Percentiles rank a stretch among this genome's conserved stretches.
Conservation (phyloP, 2,113 vertebrate genomes). For the Tamias sibiricus region DNA sequence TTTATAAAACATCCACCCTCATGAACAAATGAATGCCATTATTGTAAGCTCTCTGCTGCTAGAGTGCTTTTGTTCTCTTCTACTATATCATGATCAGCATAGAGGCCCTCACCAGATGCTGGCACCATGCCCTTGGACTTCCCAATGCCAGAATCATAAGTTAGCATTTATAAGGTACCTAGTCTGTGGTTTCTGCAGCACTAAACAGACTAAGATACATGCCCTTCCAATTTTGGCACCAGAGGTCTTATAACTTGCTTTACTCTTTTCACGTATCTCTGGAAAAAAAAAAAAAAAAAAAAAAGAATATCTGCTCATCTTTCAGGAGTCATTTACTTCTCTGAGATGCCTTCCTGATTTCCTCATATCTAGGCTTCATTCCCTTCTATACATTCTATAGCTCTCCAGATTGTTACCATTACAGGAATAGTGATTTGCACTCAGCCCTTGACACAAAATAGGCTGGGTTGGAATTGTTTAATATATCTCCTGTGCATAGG, state of each 20-base stretch:
- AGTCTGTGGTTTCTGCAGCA: neutral
- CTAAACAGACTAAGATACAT: neutral
- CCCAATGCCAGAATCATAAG: neutral
- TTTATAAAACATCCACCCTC: neutral
- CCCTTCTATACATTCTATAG: no score
- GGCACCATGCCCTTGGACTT: neutral
- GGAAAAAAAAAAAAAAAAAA: no score
- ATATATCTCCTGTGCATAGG: neutral
- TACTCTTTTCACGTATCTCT: neutral
- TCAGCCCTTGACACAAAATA: neutral
- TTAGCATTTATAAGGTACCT: neutral
- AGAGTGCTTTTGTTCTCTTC: no score
- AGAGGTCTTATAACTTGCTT: neutral
- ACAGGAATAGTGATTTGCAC: neutral
- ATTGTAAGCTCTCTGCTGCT: neutral
- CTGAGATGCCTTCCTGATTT: neutral
- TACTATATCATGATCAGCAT: neutral
- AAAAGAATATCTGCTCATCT: neutral
- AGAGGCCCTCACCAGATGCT: neutral
- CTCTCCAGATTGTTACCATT: neutral
- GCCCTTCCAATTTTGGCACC: neutral
- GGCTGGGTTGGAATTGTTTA: neutral
- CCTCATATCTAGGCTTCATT: neutral
- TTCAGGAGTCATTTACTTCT: neutral
- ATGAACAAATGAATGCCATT: neutral